Evolutionary conservation across 2,797 vertebrate genomes (phyloP).

Genomic region (Anguilla pacifica): DNA sequence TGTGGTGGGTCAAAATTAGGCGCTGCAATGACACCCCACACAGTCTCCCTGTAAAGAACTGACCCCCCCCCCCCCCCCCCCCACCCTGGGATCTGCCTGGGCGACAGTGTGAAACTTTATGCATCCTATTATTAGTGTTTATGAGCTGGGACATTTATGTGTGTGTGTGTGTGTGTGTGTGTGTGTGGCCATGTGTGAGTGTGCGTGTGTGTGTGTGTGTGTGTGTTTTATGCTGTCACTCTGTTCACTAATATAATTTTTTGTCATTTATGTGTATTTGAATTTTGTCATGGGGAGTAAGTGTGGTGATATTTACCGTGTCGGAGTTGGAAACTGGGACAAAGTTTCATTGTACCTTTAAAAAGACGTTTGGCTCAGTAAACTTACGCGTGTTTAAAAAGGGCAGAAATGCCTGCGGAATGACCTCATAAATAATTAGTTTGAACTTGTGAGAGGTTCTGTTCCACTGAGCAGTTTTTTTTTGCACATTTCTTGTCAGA

Average conservation of each 20-base stretch:
- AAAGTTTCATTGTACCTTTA: neutral
- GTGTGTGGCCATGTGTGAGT: constrained; percentile 30
- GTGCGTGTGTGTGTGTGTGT: too few species aligned
- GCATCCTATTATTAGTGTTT: constrained; percentile 75
- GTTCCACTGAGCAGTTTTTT: neutral
- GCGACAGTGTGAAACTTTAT: constrained; percentile 68
- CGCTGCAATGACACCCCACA: constrained; percentile 48
- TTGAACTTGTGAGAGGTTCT: neutral
- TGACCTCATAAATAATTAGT: neutral
- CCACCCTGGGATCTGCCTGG: constrained; percentile 51
- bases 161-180: too few species aligned
- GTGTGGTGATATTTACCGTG: constrained; percentile 56
- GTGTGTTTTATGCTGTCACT: neutral
- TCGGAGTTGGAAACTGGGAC: neutral
- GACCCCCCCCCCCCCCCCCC: too few species aligned
- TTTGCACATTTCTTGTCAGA: neutral
- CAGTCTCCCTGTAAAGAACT: constrained; percentile 35
- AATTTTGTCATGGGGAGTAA: constrained; percentile 66
- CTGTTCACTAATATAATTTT: constrained; percentile 61
- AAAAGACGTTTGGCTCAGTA: neutral
- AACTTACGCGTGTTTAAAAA: neutral
- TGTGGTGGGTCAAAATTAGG: constrained; percentile 47
- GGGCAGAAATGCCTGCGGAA: neutral
- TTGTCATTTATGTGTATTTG: constrained; percentile 25
- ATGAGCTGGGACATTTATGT: constrained; percentile 64